Evolutionary conservation across 1,140 invertebrate genomes (phyloP), one percentile per base, ranked within the genome.

Genomic region (Philaenus spumarius): DNA sequence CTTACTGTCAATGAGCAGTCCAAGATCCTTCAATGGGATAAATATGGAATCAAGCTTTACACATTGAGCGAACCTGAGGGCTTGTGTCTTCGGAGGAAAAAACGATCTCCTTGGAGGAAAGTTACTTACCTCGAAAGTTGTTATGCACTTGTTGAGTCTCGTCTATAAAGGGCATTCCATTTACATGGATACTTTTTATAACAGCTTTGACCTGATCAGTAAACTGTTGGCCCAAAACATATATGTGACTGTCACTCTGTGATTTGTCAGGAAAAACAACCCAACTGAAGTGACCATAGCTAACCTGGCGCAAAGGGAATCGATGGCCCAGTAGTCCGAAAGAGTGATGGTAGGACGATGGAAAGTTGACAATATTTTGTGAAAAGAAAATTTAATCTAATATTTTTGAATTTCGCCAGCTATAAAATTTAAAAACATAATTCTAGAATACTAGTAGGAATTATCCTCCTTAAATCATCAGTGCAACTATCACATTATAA

Each of bases 321-420:
- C 23, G 12, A 23, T 47, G 7, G 20, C 42, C n/a, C 14, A 26
- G 12, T 50, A 39, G n/a, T 22, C 43, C 12, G 35, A 57, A 17
- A 15, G 39, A 4, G 22, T 46, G 12, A 42, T 23, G 40, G 66
- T 72, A 1, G 64, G 60, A 6, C 69, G 69, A 50, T 72, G 70
- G 68, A 64, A 61, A 26, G 69, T 72, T 55, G 68, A 65, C n/a
- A n/a, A n/a, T n/a, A n/a, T n/a, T n/a, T n/a, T n/a, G n/a, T n/a
- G n/a, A n/a, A n/a, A n/a, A n/a, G n/a, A n/a, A n/a, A n/a, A n/a
- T n/a, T n/a, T n/a, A n/a, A n/a, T n/a, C n/a, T n/a, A n/a, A n/a
- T n/a, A n/a, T n/a, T n/a, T n/a, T n/a, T n/a, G n/a, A n/a, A n/a
- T n/a, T n/a, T n/a, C n/a, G n/a, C n/a, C n/a, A n/a, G n/a, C n/a